These are phyloP conservation scores for Naja naja DNA, from an alignment of 2,113 vertebrate species.

Conservation along the genomic window DNA sequence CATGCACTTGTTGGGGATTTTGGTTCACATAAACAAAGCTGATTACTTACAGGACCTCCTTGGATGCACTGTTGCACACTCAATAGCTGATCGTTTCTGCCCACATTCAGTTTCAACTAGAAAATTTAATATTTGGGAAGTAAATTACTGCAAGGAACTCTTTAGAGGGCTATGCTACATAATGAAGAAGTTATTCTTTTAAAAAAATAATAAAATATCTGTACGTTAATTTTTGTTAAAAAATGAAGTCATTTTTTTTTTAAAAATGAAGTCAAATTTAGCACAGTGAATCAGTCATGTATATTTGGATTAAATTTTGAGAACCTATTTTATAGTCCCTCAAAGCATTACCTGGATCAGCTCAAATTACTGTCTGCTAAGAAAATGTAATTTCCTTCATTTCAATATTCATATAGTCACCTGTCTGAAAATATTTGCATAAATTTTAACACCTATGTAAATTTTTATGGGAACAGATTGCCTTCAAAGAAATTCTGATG, in stretches of 20 bases:
- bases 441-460: background rate
- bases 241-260: background rate
- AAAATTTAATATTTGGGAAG: constrained; percentile 34
- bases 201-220: too few species aligned
- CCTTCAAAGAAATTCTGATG: background rate
- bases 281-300: background rate
- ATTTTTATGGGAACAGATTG: background rate
- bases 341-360: background rate
- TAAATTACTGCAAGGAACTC: background rate
- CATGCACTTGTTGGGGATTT: background rate
- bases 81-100: constrained; percentile 66
- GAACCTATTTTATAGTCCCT: background rate
- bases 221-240: too few species aligned
- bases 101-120: constrained; percentile 72
- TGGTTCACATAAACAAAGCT: background rate
- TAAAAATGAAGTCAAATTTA: background rate
- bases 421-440: background rate
- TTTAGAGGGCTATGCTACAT: background rate
- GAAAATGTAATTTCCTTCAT: background rate
- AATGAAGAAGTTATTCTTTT: background rate
- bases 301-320: background rate
- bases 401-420: background rate
- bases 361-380: background rate
- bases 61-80: constrained; percentile 72
- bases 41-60: constrained; percentile 77